Conservation (phyloP, 2,888 invertebrate genomes). For the Cyclophora albipunctata region DNA sequence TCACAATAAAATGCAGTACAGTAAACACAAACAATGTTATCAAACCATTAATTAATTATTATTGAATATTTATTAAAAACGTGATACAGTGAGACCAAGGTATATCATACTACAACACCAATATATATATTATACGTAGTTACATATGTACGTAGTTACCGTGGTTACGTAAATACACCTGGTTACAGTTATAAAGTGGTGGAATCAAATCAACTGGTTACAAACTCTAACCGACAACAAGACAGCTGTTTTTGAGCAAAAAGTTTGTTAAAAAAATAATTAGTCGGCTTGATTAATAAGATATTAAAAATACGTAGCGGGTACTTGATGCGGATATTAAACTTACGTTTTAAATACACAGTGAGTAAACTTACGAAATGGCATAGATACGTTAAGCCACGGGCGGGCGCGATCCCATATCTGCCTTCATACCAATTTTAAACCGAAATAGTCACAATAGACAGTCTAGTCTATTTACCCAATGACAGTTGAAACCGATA, state of each 20-base stretch:
- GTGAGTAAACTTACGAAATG: conserved; percentile 66
- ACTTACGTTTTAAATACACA: conserved; percentile 62
- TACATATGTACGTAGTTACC: too few relatives aligned
- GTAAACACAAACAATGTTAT: conserved; percentile 61
- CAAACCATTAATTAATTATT: conserved; percentile 45
- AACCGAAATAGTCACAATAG: background rate
- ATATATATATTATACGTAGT: conserved; percentile 25
- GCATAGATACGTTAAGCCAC: conserved; percentile 63
- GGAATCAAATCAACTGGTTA: conserved; percentile 29
- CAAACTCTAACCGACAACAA: conserved; percentile 44
- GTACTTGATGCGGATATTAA: conserved; percentile 59
- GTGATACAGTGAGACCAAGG: conserved; percentile 62
- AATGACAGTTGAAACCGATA: too few relatives aligned
- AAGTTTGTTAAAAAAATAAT: conserved; percentile 68
- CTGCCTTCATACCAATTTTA: conserved; percentile 30
- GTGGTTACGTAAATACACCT: too few relatives aligned
- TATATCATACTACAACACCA: conserved; percentile 52
- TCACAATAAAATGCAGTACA: conserved; percentile 75
- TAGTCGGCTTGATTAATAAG: conserved; percentile 54
- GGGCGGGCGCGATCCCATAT: conserved; percentile 50
- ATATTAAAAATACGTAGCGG: conserved; percentile 64
- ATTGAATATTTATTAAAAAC: conserved; percentile 42
- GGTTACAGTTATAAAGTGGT: too few relatives aligned
- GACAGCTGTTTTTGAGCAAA: conserved; percentile 68
- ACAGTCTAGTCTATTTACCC: too few relatives aligned